Base-by-base conservation (phyloP, 53 echinoderm and acorn worm species). In the Pentamera pediparva region DNA sequence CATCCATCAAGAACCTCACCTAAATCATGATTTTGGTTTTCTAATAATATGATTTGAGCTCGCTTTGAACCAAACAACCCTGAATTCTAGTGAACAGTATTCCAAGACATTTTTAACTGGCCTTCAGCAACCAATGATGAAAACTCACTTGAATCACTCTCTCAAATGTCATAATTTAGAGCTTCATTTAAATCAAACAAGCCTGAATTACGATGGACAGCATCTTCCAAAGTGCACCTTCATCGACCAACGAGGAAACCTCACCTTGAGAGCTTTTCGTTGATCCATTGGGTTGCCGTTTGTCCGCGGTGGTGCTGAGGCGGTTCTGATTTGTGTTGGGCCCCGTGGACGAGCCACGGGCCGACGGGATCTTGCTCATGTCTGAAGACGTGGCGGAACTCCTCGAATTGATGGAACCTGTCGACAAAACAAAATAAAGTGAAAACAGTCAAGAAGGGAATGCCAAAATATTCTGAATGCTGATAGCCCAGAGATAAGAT, bases 321-420 rank as follows among this genome's bases (percentile, higher is more conserved):
- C 76, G 76, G 65, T 76, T 85, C 52, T 74, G 50, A 50, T 76
- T 83, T 17, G 52, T 72, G 73, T 72, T 72, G 21, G 73, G 73
- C 36, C 73, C 73, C 9, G 81, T 20, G 24, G 79, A 47, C 56
- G 72, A 54, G 3, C 69, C 74, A 21, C 74, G 61, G 32, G 85
- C 90, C n/a, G n/a, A n/a, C 10, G 94, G 94, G 75, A 93, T 94
- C 36, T 87, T 81, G 37, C 89, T 87, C 90, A 94, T 87, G 69
- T 94, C 94, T 20, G 90, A 87, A 2, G 88, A 82, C n/a, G n/a
- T n/a, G 25, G 84, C 76, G 6, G 89, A 89, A 47, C 82, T 89
- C 39, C 85, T 78, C 27, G 85, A 78, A 49, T 82, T 82, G 54
- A 81, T 85, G 35, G 92, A 87, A 45, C 86, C 86, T 80, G 75